Conservation (phyloP, 2,888 invertebrate genomes). For the Drosophila ezoana region DNA sequence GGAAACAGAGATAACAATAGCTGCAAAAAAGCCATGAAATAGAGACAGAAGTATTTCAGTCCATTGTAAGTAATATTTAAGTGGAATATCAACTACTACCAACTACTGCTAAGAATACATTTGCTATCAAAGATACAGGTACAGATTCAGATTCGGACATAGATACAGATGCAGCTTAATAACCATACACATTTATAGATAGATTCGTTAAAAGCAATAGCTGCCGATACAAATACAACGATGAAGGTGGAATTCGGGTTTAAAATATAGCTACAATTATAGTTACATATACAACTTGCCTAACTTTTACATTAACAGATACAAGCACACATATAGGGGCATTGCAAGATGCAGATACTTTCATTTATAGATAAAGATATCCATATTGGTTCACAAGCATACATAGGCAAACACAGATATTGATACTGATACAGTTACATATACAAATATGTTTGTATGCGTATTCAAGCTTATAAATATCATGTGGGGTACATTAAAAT, state of each 20-base stretch:
- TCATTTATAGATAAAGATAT: not conserved
- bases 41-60: slow-evolving; percentile 16
- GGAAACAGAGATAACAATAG: slow-evolving; percentile 19
- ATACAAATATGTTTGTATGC: too few relatives aligned
- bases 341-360: not conserved
- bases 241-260: too few relatives aligned
- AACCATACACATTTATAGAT: too few relatives aligned
- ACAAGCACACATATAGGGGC: not conserved
- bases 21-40: slow-evolving; percentile 3
- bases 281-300: slow-evolving; percentile 2
- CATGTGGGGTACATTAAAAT: too few relatives aligned
- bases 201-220: too few relatives aligned
- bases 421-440: not conserved
- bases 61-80: slow-evolving; percentile 15
- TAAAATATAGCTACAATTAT: not conserved
- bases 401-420: not conserved
- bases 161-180: not conserved
- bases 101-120: not conserved
- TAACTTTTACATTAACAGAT: not conserved
- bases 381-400: too few relatives aligned
- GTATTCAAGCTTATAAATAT: too few relatives aligned
- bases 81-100: slow-evolving; percentile 7
- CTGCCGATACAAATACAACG: too few relatives aligned
- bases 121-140: not conserved
- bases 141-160: not conserved